Evolutionary conservation across 1,140 invertebrate species (phyloP).

Genomic region (Ceratina australensis): DNA sequence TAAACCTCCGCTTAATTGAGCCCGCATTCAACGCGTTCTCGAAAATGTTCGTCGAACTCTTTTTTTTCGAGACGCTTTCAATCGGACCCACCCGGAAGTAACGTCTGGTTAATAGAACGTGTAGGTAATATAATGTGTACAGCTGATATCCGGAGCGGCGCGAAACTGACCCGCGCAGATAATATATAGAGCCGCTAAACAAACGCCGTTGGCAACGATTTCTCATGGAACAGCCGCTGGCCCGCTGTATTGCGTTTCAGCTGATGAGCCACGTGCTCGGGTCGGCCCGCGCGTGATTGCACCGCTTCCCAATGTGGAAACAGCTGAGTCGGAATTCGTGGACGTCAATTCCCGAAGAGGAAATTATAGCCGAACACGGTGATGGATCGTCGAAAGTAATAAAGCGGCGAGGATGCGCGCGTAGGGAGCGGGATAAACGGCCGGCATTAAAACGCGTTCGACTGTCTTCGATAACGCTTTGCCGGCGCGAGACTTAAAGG

Average conservation of each 20-base stretch:
- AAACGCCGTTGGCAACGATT: slow-evolving; percentile 38
- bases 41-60: not conserved
- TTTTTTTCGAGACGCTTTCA: not conserved
- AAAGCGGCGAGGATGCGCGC: not conserved
- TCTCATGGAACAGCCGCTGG: slow-evolving; percentile 1
- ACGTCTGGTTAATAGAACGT: not conserved
- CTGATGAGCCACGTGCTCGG: slow-evolving; percentile 7
- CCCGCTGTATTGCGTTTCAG: not conserved
- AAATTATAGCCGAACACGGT: not conserved
- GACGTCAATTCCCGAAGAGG: not conserved
- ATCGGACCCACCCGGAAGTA: not conserved
- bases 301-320: not conserved
- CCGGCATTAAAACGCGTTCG: slow-evolving; percentile 4
- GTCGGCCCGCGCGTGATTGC: slow-evolving; percentile 23
- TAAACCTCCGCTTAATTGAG: not conserved
- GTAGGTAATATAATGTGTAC: too few species aligned
- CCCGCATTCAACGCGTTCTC: not conserved
- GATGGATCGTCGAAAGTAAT: not conserved
- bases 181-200: slow-evolving; percentile 35
- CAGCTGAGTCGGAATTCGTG: slow-evolving; percentile 7
- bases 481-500: too few species aligned
- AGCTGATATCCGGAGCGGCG: too few species aligned
- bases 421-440: not conserved
- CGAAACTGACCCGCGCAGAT: not conserved
- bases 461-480: not conserved